A percentile compares a stretch with the other conserved stretches of the same genome.
Evolutionary conservation across 37 sponge, comb jelly and placozoan species (phyloP).

Genomic region (Lycopodina hypogea): DNA sequence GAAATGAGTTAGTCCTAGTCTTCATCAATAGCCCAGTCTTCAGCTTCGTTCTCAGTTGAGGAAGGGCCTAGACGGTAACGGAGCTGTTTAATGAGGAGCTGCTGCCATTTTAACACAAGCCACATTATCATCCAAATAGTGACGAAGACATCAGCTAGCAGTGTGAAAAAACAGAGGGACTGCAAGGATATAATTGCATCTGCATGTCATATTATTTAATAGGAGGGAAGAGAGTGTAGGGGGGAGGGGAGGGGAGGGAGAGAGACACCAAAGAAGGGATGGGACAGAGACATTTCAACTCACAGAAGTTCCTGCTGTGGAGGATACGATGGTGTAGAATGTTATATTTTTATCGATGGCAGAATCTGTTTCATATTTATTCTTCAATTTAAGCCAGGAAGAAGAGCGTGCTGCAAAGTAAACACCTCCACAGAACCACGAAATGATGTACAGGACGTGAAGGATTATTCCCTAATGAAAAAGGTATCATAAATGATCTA

Average conservation of each 20-base stretch:
- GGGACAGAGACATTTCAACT: neutral
- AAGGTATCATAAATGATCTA: too few species aligned
- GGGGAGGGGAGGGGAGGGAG: neutral
- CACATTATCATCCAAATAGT: conserved; percentile 6
- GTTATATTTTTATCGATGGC: neutral
- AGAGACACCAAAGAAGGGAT: neutral
- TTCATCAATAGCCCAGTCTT: neutral
- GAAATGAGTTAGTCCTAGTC: too few species aligned
- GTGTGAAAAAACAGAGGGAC: neutral
- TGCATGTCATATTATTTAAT: too few species aligned
- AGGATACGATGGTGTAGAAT: neutral
- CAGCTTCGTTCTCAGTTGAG: neutral
- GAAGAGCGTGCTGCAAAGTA: conserved; percentile 8
- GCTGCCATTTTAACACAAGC: conserved; percentile 10
- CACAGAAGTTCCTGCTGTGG: neutral
- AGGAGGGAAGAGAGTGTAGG: neutral
- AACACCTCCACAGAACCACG: conserved; percentile 1
- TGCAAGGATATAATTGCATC: neutral
- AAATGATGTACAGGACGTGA: conserved; percentile 2
- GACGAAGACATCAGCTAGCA: neutral
- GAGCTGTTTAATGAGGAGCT: neutral
- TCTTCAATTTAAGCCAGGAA: neutral
- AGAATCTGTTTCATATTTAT: neutral
- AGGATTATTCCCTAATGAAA: neutral
- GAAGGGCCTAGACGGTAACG: conserved; percentile 2